Evolutionary conservation across 2,797 vertebrate genomes (phyloP).

Genomic region (Epinephelus coioides): DNA sequence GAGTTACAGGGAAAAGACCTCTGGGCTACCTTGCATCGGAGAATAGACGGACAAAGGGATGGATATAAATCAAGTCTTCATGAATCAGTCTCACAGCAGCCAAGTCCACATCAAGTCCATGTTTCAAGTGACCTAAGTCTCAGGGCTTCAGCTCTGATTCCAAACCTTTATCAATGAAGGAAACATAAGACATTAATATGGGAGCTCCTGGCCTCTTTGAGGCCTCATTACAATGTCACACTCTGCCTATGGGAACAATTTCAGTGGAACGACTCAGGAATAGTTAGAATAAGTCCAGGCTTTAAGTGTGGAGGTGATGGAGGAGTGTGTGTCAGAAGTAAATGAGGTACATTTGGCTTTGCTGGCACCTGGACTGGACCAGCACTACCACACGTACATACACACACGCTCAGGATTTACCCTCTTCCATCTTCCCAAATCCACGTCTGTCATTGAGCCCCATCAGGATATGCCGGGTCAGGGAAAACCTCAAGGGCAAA

Average conservation of each 20-base stretch:
- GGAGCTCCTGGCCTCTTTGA: constrained; percentile 28
- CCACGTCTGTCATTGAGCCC: constrained; percentile 57
- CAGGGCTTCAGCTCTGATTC: constrained; percentile 17
- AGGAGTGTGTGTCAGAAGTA: constrained; percentile 65
- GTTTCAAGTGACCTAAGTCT: constrained; percentile 17
- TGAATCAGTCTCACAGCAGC: constrained; percentile 22
- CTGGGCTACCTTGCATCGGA: not conserved
- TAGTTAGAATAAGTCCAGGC: constrained; percentile 46
- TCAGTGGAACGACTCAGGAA: constrained; percentile 32
- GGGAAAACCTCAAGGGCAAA: constrained; percentile 78
- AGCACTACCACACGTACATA: constrained; percentile 27
- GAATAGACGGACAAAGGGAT: not conserved
- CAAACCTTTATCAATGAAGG: constrained; percentile 26
- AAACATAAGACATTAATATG: constrained; percentile 29
- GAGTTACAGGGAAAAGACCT: not conserved
- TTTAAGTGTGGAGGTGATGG: constrained; percentile 57
- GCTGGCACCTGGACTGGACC: constrained; percentile 68
- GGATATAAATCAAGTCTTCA: constrained; percentile 12
- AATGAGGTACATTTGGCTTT: constrained; percentile 70
- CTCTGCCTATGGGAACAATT: constrained; percentile 65
- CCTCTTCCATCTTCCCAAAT: constrained; percentile 65
- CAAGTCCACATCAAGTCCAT: constrained; percentile 8
- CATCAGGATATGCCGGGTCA: constrained; percentile 78
- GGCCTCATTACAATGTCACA: constrained; percentile 46
- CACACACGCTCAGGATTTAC: constrained; percentile 6